Conservation (phyloP, 2,113 vertebrate species). For the Dolichallabes microphthalmus region DNA sequence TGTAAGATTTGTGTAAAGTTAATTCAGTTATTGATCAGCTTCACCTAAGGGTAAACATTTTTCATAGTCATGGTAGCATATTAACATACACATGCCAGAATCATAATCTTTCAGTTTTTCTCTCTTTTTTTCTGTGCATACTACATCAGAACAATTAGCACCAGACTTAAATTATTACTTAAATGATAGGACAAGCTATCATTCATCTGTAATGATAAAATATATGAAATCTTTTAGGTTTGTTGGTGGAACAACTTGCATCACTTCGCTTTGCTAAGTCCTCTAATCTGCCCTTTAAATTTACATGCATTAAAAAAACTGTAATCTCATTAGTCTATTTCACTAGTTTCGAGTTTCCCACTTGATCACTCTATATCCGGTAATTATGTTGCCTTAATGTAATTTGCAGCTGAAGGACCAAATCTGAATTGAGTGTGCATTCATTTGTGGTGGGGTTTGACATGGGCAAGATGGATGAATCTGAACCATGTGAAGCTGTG, state of each 20-base stretch:
- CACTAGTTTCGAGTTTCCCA: not conserved
- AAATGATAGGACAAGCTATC: not conserved
- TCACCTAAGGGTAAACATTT: constrained; percentile 46
- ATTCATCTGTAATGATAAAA: not conserved
- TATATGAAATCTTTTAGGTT: not conserved
- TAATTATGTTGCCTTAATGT: constrained; percentile 15
- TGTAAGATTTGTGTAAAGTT: constrained; percentile 24
- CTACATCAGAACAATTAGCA: not conserved
- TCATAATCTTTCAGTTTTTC: not conserved
- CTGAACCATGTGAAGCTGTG: not conserved
- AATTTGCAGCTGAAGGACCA: constrained; percentile 13
- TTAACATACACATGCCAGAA: not conserved
- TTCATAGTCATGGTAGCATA: not conserved
- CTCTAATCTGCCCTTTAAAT: not conserved
- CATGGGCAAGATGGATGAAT: constrained; percentile 9
- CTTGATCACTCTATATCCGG: not conserved
- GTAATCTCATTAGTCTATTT: not conserved
- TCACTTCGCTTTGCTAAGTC: not conserved
- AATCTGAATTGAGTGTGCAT: constrained; percentile 11
- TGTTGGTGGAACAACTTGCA: not conserved
- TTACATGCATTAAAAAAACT: not conserved
- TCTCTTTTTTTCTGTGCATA: not conserved
- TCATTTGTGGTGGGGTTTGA: constrained; percentile 4
- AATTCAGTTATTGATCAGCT: constrained; percentile 59
- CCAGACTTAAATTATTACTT: not conserved